These are phyloP conservation scores for Eleutherodactylus coqui DNA, from an alignment of 2,797 vertebrate species.

Conservation along the genomic window DNA sequence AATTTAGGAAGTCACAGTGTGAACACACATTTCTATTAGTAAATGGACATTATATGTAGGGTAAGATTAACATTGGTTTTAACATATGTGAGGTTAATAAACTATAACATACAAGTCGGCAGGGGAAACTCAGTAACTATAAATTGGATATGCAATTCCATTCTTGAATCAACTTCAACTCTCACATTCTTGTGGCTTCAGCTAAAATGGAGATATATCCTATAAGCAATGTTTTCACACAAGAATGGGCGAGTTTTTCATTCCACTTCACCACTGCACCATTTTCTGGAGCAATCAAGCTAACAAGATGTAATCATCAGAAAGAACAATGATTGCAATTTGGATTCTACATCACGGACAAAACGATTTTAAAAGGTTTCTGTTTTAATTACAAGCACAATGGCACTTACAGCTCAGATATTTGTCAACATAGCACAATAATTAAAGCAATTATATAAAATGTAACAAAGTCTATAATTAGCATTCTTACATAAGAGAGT, in stretches of 20 bases:
- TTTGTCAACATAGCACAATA: neutral
- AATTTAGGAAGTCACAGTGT: neutral
- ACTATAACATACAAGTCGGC: neutral
- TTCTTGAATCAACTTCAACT: neutral
- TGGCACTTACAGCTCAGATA: neutral
- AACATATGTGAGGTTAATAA: neutral
- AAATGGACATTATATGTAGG: neutral
- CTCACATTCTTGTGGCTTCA: neutral
- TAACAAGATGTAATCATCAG: slow-evolving; percentile 8
- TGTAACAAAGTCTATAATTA: neutral
- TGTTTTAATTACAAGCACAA: neutral
- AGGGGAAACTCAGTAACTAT: neutral
- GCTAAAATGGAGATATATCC: neutral
- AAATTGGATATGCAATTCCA: neutral
- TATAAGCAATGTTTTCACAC: neutral
- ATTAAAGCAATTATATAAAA: slow-evolving; percentile 6
- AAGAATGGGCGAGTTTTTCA: neutral
- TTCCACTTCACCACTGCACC: neutral
- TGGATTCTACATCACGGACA: neutral
- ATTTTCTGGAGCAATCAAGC: neutral
- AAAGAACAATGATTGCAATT: slow-evolving; percentile 37
- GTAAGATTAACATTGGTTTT: neutral
- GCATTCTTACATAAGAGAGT: slow-evolving; percentile 2
- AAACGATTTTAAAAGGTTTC: neutral
- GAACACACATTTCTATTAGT: neutral